These are phyloP conservation scores for Drosophila pallidifrons DNA, from an alignment of 1,140 invertebrate species.

Conservation along the genomic window DNA sequence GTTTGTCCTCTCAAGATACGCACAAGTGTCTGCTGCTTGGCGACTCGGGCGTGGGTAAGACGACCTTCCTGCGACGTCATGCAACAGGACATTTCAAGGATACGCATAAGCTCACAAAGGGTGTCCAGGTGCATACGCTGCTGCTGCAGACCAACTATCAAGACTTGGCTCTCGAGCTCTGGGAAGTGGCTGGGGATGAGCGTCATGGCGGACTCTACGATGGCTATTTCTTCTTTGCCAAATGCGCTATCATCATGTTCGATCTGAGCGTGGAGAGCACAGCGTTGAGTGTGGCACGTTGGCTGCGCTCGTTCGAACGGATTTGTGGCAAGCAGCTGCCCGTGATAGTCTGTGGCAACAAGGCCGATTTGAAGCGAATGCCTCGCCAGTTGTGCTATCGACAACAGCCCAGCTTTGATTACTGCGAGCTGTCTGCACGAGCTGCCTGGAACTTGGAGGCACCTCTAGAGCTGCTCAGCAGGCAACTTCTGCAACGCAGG, in stretches of 20 bases:
- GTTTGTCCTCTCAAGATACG: background rate
- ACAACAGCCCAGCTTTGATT: constrained; percentile 8
- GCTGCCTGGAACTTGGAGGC: constrained; percentile 33
- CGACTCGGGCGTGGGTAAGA: constrained; percentile 35
- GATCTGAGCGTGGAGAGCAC: constrained; percentile 23
- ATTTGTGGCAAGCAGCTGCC: constrained; percentile 35
- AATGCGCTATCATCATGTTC: constrained; percentile 44
- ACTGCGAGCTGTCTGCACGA: constrained; percentile 31
- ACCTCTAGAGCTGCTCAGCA: constrained; percentile 29
- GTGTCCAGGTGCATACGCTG: constrained; percentile 26
- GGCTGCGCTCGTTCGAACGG: constrained; percentile 6
- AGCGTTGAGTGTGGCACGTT: constrained; percentile 16
- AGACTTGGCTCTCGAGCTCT: constrained; percentile 19
- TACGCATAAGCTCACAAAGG: constrained; percentile 18
- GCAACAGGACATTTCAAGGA: constrained; percentile 28
- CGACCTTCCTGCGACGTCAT: constrained; percentile 26
- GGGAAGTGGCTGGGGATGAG: constrained; percentile 33
- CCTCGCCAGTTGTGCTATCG: background rate
- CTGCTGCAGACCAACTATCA: constrained; percentile 39
- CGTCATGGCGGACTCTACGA: constrained; percentile 15
- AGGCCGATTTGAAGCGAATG: constrained; percentile 38
- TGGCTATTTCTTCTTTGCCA: constrained; percentile 38
- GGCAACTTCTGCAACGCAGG: constrained; percentile 1
- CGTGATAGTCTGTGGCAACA: constrained; percentile 41
- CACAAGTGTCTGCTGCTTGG: constrained; percentile 38